Conservation (phyloP, 2,113 vertebrate species). For the Tachycineta bicolor region DNA sequence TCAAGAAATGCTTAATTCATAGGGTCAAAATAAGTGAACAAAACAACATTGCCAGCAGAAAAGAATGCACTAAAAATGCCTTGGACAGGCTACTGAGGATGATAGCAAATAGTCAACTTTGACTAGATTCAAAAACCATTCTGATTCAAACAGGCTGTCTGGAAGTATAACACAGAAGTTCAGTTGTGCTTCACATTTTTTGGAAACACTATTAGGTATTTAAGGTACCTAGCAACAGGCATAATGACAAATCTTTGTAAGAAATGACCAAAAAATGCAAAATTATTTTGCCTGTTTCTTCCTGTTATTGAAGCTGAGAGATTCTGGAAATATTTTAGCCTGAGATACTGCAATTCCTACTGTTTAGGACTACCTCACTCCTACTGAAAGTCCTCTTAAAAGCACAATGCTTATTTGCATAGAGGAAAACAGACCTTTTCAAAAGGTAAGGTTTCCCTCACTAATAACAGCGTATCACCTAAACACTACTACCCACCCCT, state of each 20-base stretch:
- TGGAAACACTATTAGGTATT: neutral
- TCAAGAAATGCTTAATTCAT: neutral
- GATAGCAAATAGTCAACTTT: neutral
- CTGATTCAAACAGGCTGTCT: neutral
- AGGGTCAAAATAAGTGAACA: neutral
- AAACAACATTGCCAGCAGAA: neutral
- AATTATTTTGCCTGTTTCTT: neutral
- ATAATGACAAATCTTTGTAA: neutral
- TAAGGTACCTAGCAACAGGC: neutral
- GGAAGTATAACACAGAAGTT: neutral
- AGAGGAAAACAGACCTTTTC: neutral
- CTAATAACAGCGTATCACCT: neutral
- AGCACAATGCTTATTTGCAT: neutral
- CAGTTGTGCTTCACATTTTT: neutral
- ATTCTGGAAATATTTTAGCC: neutral
- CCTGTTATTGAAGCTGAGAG: neutral
- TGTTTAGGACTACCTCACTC: neutral
- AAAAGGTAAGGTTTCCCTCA: neutral
- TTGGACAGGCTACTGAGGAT: neutral
- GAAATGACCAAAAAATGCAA: neutral
- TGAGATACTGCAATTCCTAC: neutral
- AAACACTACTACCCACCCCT: neutral
- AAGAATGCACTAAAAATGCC: neutral
- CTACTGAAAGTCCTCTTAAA: neutral
- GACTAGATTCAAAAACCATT: neutral